A percentile compares a stretch with the other conserved stretches of the same genome.
Evolutionary conservation across 2,797 vertebrate genomes (phyloP).

Genomic region (Tiaroga cobitis): DNA sequence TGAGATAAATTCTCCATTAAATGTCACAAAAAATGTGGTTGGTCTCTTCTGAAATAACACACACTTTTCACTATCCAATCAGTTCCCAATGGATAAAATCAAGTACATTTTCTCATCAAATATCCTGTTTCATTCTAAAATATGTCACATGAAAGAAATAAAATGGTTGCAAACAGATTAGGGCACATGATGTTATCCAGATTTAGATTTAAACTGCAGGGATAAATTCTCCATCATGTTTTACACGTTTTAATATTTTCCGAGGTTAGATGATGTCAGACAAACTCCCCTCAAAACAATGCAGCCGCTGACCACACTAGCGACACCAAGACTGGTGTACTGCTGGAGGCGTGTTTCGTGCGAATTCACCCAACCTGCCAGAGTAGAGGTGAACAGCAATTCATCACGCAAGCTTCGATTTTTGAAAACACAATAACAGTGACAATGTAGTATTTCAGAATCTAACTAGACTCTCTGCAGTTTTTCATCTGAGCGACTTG

Average conservation of each 20-base stretch:
- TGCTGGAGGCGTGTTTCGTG: conserved; percentile 36
- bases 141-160: not conserved
- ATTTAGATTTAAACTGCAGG: not conserved
- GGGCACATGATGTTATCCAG: not conserved
- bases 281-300: conserved; percentile 32
- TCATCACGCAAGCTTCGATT: conserved; percentile 20
- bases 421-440: conserved; percentile 29
- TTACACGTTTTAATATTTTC: not conserved
- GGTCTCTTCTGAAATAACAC: not conserved
- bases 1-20: not conserved
- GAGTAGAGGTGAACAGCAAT: conserved; percentile 19
- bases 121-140: not conserved
- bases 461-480: not conserved
- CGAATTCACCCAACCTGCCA: conserved; percentile 29
- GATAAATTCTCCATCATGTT: not conserved
- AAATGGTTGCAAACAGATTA: not conserved
- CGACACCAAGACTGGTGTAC: conserved; percentile 46
- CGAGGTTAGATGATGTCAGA: conserved; percentile 4
- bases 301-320: conserved; percentile 27
- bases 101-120: too few species aligned
- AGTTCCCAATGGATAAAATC: not conserved
- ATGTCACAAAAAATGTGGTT: not conserved
- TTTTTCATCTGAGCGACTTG: conserved; percentile 25
- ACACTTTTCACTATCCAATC: not conserved
- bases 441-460: conserved; percentile 17